Conservation (phyloP, 2,797 vertebrate genomes). For the Vultur gryphus region DNA sequence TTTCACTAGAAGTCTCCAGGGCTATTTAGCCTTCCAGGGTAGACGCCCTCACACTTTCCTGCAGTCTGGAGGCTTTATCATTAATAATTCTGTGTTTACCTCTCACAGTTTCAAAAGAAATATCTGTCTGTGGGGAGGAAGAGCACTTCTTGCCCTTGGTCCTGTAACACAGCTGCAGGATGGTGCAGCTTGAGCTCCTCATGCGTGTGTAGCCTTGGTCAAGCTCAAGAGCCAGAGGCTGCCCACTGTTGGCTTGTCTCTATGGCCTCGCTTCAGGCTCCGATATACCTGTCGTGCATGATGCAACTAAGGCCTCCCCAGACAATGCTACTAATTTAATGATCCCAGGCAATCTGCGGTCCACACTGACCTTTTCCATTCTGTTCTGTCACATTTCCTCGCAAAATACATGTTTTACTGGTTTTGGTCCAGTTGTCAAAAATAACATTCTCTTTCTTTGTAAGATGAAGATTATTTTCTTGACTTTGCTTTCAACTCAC, state of each 20-base stretch:
- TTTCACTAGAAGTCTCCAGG: neutral
- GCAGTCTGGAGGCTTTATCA: neutral
- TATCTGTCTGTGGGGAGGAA: neutral
- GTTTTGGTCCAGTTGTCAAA: neutral
- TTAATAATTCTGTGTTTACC: neutral
- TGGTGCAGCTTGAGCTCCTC: neutral
- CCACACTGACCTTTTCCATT: neutral
- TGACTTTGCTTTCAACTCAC: neutral
- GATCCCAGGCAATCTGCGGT: neutral
- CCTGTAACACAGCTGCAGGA: neutral
- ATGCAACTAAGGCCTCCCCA: neutral
- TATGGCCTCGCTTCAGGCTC: neutral
- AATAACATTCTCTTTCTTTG: neutral
- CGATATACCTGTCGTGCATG: fast-evolving
- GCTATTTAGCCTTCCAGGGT: neutral
- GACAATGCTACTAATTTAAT: neutral
- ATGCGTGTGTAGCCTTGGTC: fast-evolving
- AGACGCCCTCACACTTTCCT: neutral
- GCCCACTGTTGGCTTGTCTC: neutral
- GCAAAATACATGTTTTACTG: neutral
- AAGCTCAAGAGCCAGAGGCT: neutral
- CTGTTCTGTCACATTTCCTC: neutral
- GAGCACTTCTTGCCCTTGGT: neutral
- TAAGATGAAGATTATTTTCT: neutral
- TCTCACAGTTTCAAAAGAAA: neutral